Conservation (phyloP, 1,140 invertebrate species). For the Kradibia gibbosae region DNA sequence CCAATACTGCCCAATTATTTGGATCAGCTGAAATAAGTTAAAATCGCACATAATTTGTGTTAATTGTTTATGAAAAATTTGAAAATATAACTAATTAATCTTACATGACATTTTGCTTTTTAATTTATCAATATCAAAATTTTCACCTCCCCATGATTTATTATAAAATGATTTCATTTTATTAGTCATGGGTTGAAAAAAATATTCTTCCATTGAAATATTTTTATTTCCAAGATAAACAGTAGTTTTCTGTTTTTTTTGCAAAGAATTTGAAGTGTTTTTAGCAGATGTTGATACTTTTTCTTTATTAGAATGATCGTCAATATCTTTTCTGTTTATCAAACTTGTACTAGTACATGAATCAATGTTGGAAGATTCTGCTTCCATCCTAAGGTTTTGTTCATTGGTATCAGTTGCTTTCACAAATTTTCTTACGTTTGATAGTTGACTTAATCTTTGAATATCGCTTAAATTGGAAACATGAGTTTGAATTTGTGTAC, state of each 20-base stretch:
- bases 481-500: constrained; percentile 53
- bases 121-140: constrained; percentile 73
- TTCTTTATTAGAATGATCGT: background rate
- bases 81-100: constrained; percentile 53
- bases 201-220: constrained; percentile 51
- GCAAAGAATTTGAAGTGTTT: background rate
- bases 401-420: background rate
- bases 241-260: background rate
- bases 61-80: background rate
- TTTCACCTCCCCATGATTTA: constrained; percentile 75
- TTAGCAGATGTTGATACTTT: background rate
- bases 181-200: constrained; percentile 61
- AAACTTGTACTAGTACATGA: background rate
- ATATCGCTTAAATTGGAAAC: constrained; percentile 58
- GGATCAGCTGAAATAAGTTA: constrained; percentile 66
- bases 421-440: background rate
- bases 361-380: background rate
- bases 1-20: constrained; percentile 68
- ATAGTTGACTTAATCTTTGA: constrained; percentile 48
- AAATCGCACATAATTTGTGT: constrained; percentile 22
- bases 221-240: constrained; percentile 4
- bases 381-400: background rate
- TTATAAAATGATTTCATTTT: constrained; percentile 78
- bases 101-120: constrained; percentile 75
- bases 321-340: background rate